A percentile compares a stretch with the other conserved stretches of the same genome.
phyloP scores from a whole-genome alignment of 1,140 invertebrate species.

The Papilio xuthus region DNA sequence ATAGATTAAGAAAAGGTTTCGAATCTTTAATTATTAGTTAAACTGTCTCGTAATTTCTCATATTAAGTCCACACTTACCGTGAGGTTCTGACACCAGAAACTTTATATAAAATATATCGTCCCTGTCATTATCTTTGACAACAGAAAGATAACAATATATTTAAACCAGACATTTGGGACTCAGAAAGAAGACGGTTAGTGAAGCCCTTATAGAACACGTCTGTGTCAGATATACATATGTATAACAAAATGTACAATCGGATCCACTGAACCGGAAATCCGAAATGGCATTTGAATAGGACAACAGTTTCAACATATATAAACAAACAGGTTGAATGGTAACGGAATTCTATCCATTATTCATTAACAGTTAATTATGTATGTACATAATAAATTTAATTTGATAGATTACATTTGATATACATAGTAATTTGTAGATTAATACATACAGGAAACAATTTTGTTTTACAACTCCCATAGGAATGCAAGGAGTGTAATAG shows the following conservation, averaged over 20 bases:
- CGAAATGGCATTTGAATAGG: background rate
- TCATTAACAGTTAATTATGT: constrained; percentile 10
- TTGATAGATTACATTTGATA: constrained; percentile 9
- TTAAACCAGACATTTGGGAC: too few species aligned
- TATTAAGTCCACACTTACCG: background rate
- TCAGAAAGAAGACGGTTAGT: too few species aligned
- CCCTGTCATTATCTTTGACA: too few species aligned
- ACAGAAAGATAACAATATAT: too few species aligned
- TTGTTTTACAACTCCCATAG: background rate
- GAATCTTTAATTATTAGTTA: background rate
- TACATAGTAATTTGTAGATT: background rate
- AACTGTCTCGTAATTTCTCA: background rate
- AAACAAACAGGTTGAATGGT: background rate
- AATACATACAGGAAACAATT: background rate
- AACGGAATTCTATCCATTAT: background rate
- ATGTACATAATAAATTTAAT: constrained; percentile 5
- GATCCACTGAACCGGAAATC: background rate
- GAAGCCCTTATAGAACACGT: too few species aligned
- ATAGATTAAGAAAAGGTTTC: background rate
- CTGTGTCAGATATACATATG: too few species aligned
- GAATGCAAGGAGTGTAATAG: background rate
- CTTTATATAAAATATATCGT: too few species aligned
- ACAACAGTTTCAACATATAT: background rate
- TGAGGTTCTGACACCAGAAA: too few species aligned
- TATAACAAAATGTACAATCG: background rate